phyloP scores from a whole-genome alignment of 1,140 invertebrate species.

The Cydia pomonella region DNA sequence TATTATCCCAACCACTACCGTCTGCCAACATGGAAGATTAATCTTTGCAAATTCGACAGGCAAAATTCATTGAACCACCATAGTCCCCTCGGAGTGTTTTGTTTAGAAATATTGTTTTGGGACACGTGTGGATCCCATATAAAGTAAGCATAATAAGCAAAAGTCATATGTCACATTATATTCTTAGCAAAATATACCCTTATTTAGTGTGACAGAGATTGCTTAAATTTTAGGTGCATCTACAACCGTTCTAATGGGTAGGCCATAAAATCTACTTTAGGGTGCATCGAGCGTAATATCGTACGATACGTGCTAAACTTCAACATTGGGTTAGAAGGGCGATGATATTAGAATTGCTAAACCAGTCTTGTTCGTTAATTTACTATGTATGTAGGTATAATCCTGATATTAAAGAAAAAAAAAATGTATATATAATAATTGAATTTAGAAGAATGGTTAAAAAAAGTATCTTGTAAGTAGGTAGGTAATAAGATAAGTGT shows the following conservation, averaged over 20 bases:
- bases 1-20: slow-evolving; percentile 3
- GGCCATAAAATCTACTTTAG: background rate
- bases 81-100: slow-evolving; percentile 62
- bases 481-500: too few relatives aligned
- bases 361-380: too few relatives aligned
- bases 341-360: background rate
- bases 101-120: slow-evolving; percentile 75
- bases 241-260: background rate
- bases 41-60: slow-evolving; percentile 21
- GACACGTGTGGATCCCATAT: slow-evolving; percentile 56
- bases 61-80: slow-evolving; percentile 37
- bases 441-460: too few relatives aligned
- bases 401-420: too few relatives aligned
- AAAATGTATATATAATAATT: too few relatives aligned
- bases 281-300: background rate
- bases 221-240: background rate
- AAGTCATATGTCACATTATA: slow-evolving; percentile 53
- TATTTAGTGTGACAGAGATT: background rate
- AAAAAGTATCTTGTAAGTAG: too few relatives aligned
- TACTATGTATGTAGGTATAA: too few relatives aligned
- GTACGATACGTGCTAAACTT: background rate
- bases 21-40: slow-evolving; percentile 5
- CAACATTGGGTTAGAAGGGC: background rate
- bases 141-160: slow-evolving; percentile 47
- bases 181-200: background rate